These are phyloP conservation scores for Acrocephalus scirpaceus DNA, from an alignment of 2,797 vertebrate genomes.

Conservation along the genomic window DNA sequence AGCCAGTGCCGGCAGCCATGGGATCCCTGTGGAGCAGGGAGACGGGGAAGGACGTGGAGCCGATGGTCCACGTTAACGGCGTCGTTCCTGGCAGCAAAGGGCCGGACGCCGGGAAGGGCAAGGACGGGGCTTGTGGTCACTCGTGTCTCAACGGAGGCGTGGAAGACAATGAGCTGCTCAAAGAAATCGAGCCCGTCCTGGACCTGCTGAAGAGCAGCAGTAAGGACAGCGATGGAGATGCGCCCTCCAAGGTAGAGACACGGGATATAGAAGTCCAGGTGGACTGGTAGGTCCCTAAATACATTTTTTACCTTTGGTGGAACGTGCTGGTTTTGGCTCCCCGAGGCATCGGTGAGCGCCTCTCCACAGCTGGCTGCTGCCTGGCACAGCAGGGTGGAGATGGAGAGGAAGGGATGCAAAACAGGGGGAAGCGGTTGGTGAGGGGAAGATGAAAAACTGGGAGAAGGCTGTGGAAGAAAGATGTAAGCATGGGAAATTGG, in stretches of 20 bases:
- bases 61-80: constrained; percentile 72
- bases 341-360: background rate
- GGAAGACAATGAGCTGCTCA: constrained; percentile 89
- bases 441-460: background rate
- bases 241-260: constrained; percentile 78
- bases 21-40: constrained; percentile 71
- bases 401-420: background rate
- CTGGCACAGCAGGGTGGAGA: background rate
- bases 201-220: constrained; percentile 86
- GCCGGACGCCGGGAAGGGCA: constrained; percentile 76
- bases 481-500: fast-evolving
- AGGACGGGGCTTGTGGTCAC: constrained; percentile 41
- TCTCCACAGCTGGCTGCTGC: background rate
- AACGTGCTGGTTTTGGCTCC: background rate
- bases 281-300: constrained; percentile 84
- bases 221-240: constrained; percentile 81
- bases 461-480: background rate
- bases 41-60: constrained; percentile 62
- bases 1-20: constrained; percentile 66
- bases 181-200: constrained; percentile 93
- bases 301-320: background rate
- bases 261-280: constrained; percentile 91
- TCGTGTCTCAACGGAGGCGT: constrained; percentile 82
- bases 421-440: fast-evolving
- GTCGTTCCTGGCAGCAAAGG: constrained; percentile 47